phyloP scores from a whole-genome alignment of 2,113 vertebrate species.

The Larimichthys crocea region DNA sequence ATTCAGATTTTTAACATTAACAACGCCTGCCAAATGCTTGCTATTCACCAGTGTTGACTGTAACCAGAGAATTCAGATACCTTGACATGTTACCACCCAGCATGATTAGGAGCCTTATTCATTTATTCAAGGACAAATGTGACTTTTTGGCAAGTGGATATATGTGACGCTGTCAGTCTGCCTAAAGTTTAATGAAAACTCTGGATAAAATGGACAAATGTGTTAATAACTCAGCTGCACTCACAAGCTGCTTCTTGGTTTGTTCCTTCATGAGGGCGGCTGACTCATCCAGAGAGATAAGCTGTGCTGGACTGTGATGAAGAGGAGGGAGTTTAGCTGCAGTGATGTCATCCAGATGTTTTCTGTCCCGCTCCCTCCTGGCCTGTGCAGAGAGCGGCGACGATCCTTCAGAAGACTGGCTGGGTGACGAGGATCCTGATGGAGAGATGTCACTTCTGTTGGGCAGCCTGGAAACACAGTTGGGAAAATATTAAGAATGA shows the following conservation, averaged over 20 bases:
- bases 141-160: not conserved
- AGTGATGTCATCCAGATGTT: constrained; percentile 94
- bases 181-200: not conserved
- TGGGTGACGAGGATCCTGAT: constrained; percentile 77
- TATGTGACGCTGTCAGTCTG: not conserved
- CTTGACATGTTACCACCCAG: not conserved
- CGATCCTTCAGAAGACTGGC: constrained; percentile 67
- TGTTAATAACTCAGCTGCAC: not conserved
- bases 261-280: constrained; percentile 87
- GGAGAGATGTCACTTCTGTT: constrained; percentile 75
- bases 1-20: too few relatives aligned
- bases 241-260: constrained; percentile 89
- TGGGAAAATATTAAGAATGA: not conserved
- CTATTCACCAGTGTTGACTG: not conserved
- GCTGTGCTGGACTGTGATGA: constrained; percentile 85
- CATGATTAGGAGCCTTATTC: not conserved
- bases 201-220: not conserved
- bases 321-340: constrained; percentile 90
- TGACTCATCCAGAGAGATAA: constrained; percentile 91
- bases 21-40: too few relatives aligned
- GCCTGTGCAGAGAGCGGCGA: constrained; percentile 82
- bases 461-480: constrained; percentile 79
- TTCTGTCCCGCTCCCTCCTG: constrained; percentile 84
- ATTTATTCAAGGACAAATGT: not conserved
- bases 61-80: not conserved